Base-by-base conservation (phyloP, 2,797 vertebrate species). In the Mastacembelus armatus region DNA sequence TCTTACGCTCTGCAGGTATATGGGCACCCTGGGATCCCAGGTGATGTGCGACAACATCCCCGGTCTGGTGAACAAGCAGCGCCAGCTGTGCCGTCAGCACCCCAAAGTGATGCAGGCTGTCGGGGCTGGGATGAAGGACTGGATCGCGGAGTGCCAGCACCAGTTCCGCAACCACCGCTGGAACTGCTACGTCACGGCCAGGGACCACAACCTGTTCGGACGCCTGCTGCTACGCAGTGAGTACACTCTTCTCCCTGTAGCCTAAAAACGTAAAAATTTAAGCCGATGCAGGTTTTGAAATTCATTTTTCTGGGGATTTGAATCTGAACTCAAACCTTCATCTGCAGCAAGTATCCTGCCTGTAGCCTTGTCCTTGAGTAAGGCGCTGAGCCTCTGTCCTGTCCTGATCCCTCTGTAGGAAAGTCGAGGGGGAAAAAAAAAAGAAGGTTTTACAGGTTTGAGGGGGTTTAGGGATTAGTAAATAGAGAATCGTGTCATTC, bases 11-110 rank as follows among this genome's bases (percentile, higher is more conserved):
- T 69, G 68, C 92, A 98, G 97, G 97, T 97, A 97, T 94, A 98
- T 98, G 96, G 95, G 96, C 78, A 94, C 95, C 36, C 92, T 96
- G 70, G 95, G 95, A 75, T 95, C 96, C 22, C 95, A 96, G 88
- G 95, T 98, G 80, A 98, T 98, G 95, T 99, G 97, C 78, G 95
- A 99, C 94, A 98, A 98, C 84, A 94, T 98, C 78, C 97, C 97
- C 0, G 96, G 97, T 0, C 89, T 99, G 85, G 96, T 96, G 83
- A 96, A 93, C 91, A 95, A 94, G 71, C 97, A 98, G 93, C 94
- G 97, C 30, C 96, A 96, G 89, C 94, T 98, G 64, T 98, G 97
- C 86, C 95, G 95, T 16, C 95, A 96, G 80, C 93, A 98, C 85
- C 96, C 96, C 0, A 90, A 91, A 3, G 94, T 95, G 21, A 98